phyloP scores from a whole-genome alignment of 2,113 vertebrate genomes.

The Ctenomys sociabilis region DNA sequence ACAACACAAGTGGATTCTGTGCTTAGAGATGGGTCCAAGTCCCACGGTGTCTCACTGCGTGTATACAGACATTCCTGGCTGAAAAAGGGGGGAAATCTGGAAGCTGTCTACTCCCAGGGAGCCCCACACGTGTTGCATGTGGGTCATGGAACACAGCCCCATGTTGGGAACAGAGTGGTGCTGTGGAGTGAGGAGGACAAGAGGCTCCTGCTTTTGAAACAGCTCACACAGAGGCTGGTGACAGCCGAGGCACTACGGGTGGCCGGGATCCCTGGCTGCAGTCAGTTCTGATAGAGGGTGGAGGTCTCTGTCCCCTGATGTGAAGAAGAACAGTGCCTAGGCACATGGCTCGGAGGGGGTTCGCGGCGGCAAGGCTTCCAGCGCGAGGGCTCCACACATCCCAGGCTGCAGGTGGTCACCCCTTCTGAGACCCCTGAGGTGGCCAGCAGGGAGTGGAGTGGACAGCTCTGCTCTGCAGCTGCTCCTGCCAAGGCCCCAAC shows the following conservation, averaged over 20 bases:
- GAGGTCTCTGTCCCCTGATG: neutral
- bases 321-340: neutral
- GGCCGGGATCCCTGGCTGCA: neutral
- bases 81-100: no score
- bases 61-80: neutral
- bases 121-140: no score
- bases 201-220: neutral
- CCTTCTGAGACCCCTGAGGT: accelerated
- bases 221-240: neutral
- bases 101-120: neutral
- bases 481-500: no score
- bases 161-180: neutral
- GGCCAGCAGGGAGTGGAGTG: neutral
- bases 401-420: neutral
- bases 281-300: neutral
- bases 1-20: neutral
- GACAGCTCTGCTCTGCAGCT: neutral
- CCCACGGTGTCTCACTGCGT: neutral
- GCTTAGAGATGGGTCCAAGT: neutral
- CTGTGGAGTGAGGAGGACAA: neutral
- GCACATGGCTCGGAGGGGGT: no score
- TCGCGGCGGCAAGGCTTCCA: neutral
- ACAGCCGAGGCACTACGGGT: no score
- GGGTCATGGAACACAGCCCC: neutral
- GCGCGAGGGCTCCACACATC: neutral